A percentile compares a stretch with the other conserved stretches of the same genome.
phyloP scores from a whole-genome alignment of 1,140 invertebrate genomes.

The Globodera ellingtonae region DNA sequence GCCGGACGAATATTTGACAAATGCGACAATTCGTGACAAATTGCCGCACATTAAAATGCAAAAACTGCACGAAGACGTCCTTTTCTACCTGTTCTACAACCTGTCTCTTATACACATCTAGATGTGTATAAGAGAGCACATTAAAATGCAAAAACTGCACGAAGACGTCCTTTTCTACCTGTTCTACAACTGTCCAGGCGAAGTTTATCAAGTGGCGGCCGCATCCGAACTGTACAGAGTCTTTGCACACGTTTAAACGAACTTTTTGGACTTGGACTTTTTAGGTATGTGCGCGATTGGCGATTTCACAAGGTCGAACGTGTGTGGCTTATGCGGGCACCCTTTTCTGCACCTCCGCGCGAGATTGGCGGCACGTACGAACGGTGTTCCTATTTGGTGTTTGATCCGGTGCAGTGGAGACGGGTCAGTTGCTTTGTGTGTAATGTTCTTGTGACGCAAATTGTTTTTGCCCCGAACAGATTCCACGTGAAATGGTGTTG shows the following conservation, averaged over 20 bases:
- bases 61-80: slow-evolving; percentile 95
- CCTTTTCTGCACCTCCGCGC: slow-evolving; percentile 46
- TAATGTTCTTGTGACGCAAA: too few relatives aligned
- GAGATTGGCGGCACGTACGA: slow-evolving; percentile 94
- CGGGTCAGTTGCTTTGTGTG: slow-evolving; percentile 58
- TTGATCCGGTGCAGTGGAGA: slow-evolving; percentile 78
- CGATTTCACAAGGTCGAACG: slow-evolving; percentile 98
- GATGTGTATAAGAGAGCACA: too few relatives aligned
- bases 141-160: slow-evolving; percentile 93
- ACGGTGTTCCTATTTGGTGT: slow-evolving; percentile 96
- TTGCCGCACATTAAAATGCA: slow-evolving; percentile 90
- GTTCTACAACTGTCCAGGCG: slow-evolving; percentile 97
- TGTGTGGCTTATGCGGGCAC: slow-evolving; percentile 94
- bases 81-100: slow-evolving; percentile 99
- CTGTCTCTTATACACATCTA: too few relatives aligned
- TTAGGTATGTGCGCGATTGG: slow-evolving; percentile 92
- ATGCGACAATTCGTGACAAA: slow-evolving; percentile 73
- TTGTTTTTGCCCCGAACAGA: slow-evolving; percentile 30
- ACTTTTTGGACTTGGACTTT: slow-evolving; percentile 5
- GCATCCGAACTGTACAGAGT: slow-evolving; percentile 89
- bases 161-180: slow-evolving; percentile 98
- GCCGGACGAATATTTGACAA: slow-evolving; percentile 97
- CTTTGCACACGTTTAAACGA: neutral
- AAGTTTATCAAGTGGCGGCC: slow-evolving; percentile 92
- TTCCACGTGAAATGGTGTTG: slow-evolving; percentile 59